Conservation (phyloP, 2,888 invertebrate genomes). For the Zaprionus bogoriensis region DNA sequence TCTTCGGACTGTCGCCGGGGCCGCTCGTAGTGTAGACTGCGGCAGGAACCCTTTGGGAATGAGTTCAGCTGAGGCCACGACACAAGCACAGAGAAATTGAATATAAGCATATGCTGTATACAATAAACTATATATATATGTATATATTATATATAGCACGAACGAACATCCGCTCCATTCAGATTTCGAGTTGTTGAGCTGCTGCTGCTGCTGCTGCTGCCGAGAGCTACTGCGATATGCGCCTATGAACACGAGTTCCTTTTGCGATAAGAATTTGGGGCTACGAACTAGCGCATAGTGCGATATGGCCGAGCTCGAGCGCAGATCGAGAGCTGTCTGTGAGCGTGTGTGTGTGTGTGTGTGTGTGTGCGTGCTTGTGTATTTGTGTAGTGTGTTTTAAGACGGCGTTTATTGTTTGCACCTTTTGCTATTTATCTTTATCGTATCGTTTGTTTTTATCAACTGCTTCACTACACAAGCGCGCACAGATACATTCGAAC, state of each 20-base stretch:
- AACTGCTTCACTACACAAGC: slow-evolving; percentile 55
- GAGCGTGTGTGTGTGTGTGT: background rate
- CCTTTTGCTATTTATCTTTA: slow-evolving; percentile 74
- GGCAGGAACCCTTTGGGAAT: slow-evolving; percentile 66
- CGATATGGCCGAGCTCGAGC: slow-evolving; percentile 35
- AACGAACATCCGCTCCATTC: slow-evolving; percentile 73
- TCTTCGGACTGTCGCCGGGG: slow-evolving; percentile 46
- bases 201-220: slow-evolving; percentile 15
- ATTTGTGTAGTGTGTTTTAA: slow-evolving; percentile 8
- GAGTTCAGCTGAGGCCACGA: slow-evolving; percentile 74
- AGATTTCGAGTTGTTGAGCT: slow-evolving; percentile 61
- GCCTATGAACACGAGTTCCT: slow-evolving; percentile 75
- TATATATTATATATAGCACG: slow-evolving; percentile 34
- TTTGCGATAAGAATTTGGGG: slow-evolving; percentile 81
- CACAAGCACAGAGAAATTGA: slow-evolving; percentile 27
- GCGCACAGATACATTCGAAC: slow-evolving; percentile 22
- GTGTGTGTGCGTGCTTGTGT: background rate
- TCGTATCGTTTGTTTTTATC: slow-evolving; percentile 74
- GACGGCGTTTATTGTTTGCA: slow-evolving; percentile 61
- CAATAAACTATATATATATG: background rate
- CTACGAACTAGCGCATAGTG: slow-evolving; percentile 65
- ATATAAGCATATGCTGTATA: too few relatives aligned
- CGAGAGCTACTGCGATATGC: slow-evolving; percentile 53
- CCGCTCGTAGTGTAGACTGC: slow-evolving; percentile 10
- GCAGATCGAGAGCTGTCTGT: background rate